Evolutionary conservation across 1,140 invertebrate genomes (phyloP), one percentile per base, ranked within the genome.

Genomic region (Alviniconcha marisindica): DNA sequence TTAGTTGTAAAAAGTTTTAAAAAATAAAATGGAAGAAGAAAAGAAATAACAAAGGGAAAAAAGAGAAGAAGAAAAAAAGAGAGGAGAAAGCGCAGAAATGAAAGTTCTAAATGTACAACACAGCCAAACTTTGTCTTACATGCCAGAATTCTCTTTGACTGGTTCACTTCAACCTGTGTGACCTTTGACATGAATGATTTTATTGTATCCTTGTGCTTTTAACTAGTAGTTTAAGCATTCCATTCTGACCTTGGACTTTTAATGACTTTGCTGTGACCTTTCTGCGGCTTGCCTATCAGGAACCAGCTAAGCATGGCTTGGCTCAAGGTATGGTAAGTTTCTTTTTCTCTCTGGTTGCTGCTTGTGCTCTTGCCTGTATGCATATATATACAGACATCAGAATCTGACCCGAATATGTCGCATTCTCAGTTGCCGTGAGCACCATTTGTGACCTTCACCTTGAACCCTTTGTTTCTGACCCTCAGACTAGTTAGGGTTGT

Each of bases 251-350:
- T 73, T 74, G 31, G 28, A 42, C 40, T 36, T 74, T 10, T 33
- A 33, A 71, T 76, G 73, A 76, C 73, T 36, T 76, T 76, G 73
- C 44, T 36, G 48, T 76, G 44, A 76, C 73, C 73, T 76, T 54
- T 76, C 12, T 76, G 73, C 73, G 31, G 73, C 73, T 54, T 76
- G 73, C 42, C 42, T 2, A 76, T 76, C 73, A 76, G 73, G 73
- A 76, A 76, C 73, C 38, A 76, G 73, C 73, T 76, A 76, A 76
- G 73, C 73, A 76, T 76, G 73, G 40, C 73, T 76, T 76, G 73
- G 73, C 73, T 40, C 28, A n/a, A 54, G 73, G 73, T 44, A 24
- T 31, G 73, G 73, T 76, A 76, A 76, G 73, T 44, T 14, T 54
- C 42, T 76, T 76, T 15, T 4, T 38, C 40, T 40, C 36, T 71